Evolutionary conservation across 2,113 vertebrate genomes (phyloP).

Genomic region (Sapayoa aenigma): DNA sequence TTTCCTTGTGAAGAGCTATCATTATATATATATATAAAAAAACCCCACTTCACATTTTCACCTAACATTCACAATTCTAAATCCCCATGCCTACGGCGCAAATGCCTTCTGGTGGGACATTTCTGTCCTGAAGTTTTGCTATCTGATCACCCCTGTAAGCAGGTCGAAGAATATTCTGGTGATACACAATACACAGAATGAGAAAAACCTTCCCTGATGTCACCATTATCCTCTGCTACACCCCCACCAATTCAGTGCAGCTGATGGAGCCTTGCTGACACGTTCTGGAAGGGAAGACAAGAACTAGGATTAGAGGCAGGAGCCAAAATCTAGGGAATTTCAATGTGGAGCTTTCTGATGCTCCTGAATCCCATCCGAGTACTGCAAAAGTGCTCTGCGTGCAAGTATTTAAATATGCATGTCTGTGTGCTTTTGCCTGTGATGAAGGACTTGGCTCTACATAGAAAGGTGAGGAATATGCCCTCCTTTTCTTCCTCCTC

Average conservation of each 20-base stretch:
- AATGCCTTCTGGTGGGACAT: not conserved
- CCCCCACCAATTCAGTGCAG: not conserved
- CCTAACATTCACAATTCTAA: conserved; percentile 31
- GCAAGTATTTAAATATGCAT: rapidly evolving
- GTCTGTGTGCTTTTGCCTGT: not conserved
- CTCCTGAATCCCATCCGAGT: not conserved
- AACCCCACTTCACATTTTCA: conserved; percentile 24
- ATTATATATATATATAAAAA: not conserved
- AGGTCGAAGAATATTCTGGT: conserved; percentile 5
- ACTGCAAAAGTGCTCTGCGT: not conserved
- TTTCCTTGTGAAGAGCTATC: conserved; percentile 48
- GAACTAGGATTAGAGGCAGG: not conserved
- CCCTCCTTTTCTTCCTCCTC: not conserved
- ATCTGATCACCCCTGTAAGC: conserved; percentile 33
- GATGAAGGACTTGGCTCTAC: not conserved
- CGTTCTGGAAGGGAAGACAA: not conserved
- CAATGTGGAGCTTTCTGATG: not conserved
- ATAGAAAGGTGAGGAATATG: not conserved
- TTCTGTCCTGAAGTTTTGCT: conserved; percentile 28
- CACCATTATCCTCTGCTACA: not conserved
- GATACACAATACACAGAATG: not conserved
- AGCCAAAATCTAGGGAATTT: not conserved
- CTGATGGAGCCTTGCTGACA: not conserved
- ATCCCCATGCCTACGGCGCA: conserved; percentile 39
- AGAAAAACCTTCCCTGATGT: conserved; percentile 7